Evolutionary conservation across 2,113 vertebrate genomes (phyloP).

Genomic region (Chamaea fasciata): DNA sequence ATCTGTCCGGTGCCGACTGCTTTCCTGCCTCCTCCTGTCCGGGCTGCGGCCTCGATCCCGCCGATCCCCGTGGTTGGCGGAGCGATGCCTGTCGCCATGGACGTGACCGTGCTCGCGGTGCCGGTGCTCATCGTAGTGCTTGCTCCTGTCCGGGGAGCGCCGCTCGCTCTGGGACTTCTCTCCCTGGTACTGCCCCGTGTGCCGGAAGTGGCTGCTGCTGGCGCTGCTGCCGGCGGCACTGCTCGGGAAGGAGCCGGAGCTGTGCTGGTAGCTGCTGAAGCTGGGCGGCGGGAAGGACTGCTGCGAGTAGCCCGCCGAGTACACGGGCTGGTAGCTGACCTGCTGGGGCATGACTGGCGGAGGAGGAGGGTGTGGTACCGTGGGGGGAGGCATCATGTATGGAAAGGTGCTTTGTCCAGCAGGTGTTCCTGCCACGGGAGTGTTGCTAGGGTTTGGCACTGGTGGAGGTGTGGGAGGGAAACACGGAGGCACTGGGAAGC

Average conservation of each 20-base stretch:
- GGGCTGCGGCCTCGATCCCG: constrained; percentile 87
- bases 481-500: constrained; percentile 85
- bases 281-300: constrained; percentile 79
- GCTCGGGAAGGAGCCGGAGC: constrained; percentile 71
- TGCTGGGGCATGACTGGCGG: constrained; percentile 82
- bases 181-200: constrained; percentile 76
- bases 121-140: constrained; percentile 82
- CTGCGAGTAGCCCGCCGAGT: constrained; percentile 82
- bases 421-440: constrained; percentile 62
- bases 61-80: constrained; percentile 74
- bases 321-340: constrained; percentile 83
- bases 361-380: constrained; percentile 73
- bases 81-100: constrained; percentile 78
- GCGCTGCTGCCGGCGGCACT: constrained; percentile 8
- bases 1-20: constrained; percentile 79
- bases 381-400: constrained; percentile 86
- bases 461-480: constrained; percentile 86
- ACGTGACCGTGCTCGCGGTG: constrained; percentile 81
- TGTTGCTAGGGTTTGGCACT: constrained; percentile 71
- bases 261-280: constrained; percentile 79
- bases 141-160: constrained; percentile 83
- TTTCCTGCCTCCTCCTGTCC: constrained; percentile 77
- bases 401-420: constrained; percentile 81
- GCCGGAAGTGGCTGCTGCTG: constrained; percentile 74
- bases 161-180: constrained; percentile 76